These are phyloP conservation scores for Electrona antarctica DNA, from an alignment of 2,113 vertebrate species.

Conservation along the genomic window DNA sequence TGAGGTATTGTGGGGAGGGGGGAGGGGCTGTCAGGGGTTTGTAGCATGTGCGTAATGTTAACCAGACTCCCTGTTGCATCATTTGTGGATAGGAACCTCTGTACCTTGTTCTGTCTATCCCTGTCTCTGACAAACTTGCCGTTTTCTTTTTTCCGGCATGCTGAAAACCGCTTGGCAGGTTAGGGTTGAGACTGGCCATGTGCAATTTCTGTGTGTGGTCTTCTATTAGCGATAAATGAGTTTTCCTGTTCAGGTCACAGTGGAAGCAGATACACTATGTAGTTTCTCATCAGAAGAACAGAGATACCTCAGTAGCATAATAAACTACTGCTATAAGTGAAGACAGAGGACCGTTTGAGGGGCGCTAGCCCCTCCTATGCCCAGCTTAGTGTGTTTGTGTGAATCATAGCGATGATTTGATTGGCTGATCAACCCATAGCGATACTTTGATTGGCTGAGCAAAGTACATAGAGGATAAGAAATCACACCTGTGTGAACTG, in stretches of 20 bases:
- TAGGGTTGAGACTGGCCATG: constrained; percentile 22
- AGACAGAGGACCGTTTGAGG: no score
- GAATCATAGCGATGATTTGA: no score
- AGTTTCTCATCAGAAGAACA: constrained; percentile 24
- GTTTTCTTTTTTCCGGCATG: not conserved
- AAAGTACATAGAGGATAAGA: no score
- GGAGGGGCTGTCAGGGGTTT: not conserved
- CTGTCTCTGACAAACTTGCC: constrained; percentile 14
- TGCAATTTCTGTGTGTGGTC: constrained; percentile 60
- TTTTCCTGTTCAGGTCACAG: constrained; percentile 25
- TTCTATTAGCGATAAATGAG: constrained; percentile 56
- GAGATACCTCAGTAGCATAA: not conserved
- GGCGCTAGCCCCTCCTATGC: no score
- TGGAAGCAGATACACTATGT: constrained; percentile 29
- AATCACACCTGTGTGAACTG: no score
- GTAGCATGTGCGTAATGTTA: not conserved
- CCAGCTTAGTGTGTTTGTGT: no score
- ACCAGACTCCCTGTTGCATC: constrained; percentile 51
- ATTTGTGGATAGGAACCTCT: constrained; percentile 54
- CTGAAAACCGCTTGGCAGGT: constrained; percentile 42
- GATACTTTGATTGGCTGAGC: no score
- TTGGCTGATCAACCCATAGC: no score
- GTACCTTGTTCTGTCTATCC: constrained; percentile 53
- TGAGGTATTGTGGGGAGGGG: not conserved
- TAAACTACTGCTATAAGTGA: no score